Evolutionary conservation across 2,888 invertebrate species (phyloP).

Genomic region (Spatulosminthurus flaviceps): DNA sequence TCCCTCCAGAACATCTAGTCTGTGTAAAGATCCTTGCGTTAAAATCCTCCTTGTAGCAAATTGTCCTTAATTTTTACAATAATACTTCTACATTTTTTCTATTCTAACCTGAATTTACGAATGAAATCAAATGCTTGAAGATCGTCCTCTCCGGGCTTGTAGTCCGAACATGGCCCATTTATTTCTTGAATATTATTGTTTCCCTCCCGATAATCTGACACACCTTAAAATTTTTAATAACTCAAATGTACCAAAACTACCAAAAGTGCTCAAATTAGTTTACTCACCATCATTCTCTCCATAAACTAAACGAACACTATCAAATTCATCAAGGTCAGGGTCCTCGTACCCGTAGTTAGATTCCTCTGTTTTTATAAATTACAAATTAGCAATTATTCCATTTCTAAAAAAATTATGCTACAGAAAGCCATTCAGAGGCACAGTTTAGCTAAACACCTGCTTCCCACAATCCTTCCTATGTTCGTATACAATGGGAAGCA

Average conservation of each 20-base stretch:
- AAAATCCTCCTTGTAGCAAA: too few species aligned
- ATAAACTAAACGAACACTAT: constrained; percentile 63
- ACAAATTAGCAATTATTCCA: too few species aligned
- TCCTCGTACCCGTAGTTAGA: constrained; percentile 58
- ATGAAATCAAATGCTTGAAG: constrained; percentile 84
- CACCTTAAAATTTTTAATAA: not conserved
- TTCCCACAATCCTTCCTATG: too few species aligned
- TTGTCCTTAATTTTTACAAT: too few species aligned
- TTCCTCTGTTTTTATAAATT: too few species aligned
- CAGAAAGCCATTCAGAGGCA: too few species aligned
- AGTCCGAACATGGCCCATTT: constrained; percentile 70
- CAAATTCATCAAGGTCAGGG: constrained; percentile 62
- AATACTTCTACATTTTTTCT: not conserved
- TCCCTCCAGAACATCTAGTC: constrained; percentile 72
- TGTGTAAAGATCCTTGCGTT: too few species aligned
- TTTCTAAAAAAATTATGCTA: too few species aligned
- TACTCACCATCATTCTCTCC: constrained; percentile 62
- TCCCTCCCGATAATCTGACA: constrained; percentile 52
- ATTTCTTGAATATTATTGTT: constrained; percentile 63
- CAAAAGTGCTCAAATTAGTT: too few species aligned
- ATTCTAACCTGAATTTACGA: constrained; percentile 72
- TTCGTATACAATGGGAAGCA: too few species aligned
- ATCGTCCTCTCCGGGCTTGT: constrained; percentile 78
- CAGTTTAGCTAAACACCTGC: too few species aligned
- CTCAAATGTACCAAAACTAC: too few species aligned